Percentiles rank a stretch among this genome's conserved stretches.
Conservation (phyloP, 2,888 invertebrate species). For the Platycnemis pennipes region DNA sequence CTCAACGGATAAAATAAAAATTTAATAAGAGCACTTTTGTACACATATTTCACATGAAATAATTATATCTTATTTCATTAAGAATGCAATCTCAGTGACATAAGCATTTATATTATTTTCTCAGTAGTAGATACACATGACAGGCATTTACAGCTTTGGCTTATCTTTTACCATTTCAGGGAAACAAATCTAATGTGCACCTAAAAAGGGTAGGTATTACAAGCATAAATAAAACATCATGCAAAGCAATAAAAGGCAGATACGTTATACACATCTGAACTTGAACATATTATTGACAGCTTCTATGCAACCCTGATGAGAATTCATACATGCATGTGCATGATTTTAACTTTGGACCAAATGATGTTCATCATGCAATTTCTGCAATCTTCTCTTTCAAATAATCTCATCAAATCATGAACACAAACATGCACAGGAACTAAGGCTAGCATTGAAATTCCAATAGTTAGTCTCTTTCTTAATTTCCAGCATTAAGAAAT, state of each 20-base stretch:
- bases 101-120: neutral
- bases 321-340: neutral
- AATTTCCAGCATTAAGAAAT: neutral
- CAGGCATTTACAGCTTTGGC: conserved; percentile 4
- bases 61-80: neutral
- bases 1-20: neutral
- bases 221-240: neutral
- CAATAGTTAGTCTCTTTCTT: neutral
- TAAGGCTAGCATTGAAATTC: neutral
- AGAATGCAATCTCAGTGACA: neutral
- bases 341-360: neutral
- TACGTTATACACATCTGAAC: neutral
- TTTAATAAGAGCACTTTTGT: neutral
- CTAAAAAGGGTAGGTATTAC: no score
- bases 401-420: no score
- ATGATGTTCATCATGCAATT: neutral
- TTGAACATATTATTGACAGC: neutral
- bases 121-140: neutral
- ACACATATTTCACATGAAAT: neutral
- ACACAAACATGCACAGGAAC: neutral
- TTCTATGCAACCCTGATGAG: neutral
- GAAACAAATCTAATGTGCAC: neutral
- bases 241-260: neutral
- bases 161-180: neutral
- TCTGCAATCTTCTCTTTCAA: neutral